A percentile compares a stretch with the other conserved stretches of the same genome.
These are phyloP conservation scores for Nomada ferruginata DNA, from an alignment of 2,888 invertebrate genomes.

Conservation along the genomic window DNA sequence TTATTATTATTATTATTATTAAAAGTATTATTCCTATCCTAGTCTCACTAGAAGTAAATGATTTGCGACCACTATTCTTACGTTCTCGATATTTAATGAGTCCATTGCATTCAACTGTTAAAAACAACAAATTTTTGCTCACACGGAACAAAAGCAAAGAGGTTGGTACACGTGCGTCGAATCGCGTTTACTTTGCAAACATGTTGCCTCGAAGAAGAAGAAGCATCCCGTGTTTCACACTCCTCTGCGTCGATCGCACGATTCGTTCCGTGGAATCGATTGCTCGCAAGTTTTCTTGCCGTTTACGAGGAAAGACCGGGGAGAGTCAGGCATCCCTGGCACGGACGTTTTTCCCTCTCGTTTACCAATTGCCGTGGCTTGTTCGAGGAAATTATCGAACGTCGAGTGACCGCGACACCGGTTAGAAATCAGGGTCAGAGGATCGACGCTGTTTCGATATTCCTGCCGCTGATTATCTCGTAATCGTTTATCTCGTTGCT, in stretches of 20 bases:
- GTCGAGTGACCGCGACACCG: neutral
- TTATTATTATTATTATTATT: neutral
- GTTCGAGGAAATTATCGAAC: conserved; percentile 41
- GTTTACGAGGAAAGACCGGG: conserved; percentile 58
- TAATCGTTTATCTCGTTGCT: conserved; percentile 35
- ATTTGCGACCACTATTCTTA: no score
- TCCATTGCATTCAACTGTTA: no score
- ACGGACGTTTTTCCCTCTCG: conserved; percentile 26
- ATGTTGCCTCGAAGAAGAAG: conserved; percentile 48
- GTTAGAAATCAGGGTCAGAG: conserved; percentile 47
- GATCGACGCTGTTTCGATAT: conserved; percentile 42
- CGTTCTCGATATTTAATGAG: no score
- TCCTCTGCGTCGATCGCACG: conserved; percentile 70
- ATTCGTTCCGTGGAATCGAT: conserved; percentile 73
- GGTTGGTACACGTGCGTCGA: conserved; percentile 62
- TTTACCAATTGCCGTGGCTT: conserved; percentile 31
- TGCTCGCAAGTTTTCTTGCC: conserved; percentile 67
- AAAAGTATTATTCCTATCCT: neutral
- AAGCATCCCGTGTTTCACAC: conserved; percentile 34
- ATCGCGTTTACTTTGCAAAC: conserved; percentile 74
- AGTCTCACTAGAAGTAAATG: no score
- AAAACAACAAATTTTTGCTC: no score
- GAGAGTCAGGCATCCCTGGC: conserved; percentile 40
- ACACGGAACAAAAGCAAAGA: neutral
- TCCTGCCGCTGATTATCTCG: conserved; percentile 32